Evolutionary conservation across 2,797 vertebrate genomes (phyloP), one percentile per base, ranked within the genome.

Genomic region (Spinus olivaceus): DNA sequence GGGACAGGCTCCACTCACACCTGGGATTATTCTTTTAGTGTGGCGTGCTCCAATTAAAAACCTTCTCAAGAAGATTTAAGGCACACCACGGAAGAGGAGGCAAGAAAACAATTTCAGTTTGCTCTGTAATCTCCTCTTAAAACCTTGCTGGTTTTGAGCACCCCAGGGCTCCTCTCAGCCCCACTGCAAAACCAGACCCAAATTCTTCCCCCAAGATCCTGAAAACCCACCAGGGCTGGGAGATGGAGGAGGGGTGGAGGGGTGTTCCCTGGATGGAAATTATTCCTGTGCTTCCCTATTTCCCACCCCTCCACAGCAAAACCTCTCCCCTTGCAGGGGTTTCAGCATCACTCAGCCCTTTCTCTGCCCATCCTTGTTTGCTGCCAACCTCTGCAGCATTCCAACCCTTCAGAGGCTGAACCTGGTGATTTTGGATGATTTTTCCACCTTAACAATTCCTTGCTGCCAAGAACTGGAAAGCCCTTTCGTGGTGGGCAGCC

Each of bases 1-100:
- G 54, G 54, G 82, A 46, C 64, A 53, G 63, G 1, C 47, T 69
- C 54, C 47, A 2, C 47, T 77, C 63, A 30, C 72, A 85, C 64
- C 54, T 77, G 82, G 72, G 72, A 69, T 77, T 46, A 24, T 9
- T 46, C 56, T 37, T 30, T 20, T 17, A 17, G 20, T 12, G 63
- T 11, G 63, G 19, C 2, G 7, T 17, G 23, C 14, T 46, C 47
- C 63, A 60, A 53, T 85, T 33, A 69, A 69, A 85, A 60, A 46
- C 47, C 24, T 30, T 6, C 63, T 21, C 72, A 14, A 28, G 71
- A 14, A 85, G 82, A 39, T 53, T 77, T 39, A 17, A 39, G 54
- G 9, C 15, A 6, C n/a, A 0, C 7, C 61, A 20, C 1, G 0
- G 27, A 37, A 51, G 54, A 9, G 30, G 63, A 30, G 47, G n/a